Conservation (phyloP, 2,113 vertebrate species). For the Sander vitreus region DNA sequence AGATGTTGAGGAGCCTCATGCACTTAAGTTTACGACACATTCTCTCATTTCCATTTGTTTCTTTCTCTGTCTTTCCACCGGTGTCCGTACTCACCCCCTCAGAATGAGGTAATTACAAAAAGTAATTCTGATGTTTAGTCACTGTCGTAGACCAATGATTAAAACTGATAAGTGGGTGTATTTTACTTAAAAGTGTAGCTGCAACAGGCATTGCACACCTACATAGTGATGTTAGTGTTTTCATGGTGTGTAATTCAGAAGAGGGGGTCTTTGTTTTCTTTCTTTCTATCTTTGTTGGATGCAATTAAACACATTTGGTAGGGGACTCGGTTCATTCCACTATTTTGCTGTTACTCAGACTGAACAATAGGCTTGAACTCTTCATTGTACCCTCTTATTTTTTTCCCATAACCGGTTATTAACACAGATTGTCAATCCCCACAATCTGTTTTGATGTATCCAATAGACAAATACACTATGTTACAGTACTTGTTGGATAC, state of each 20-base stretch:
- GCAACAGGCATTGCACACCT: constrained; percentile 64
- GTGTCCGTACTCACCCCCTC: neutral
- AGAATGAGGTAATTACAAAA: neutral
- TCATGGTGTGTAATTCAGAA: constrained; percentile 29
- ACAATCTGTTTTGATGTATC: neutral
- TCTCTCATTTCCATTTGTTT: constrained; percentile 1
- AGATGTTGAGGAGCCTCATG: neutral
- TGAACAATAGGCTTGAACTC: neutral
- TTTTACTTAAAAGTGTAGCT: constrained; percentile 55
- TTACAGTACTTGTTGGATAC: no score
- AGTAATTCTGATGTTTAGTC: constrained; percentile 36
- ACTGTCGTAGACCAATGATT: constrained; percentile 50
- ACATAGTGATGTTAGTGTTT: constrained; percentile 51
- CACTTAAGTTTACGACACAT: constrained; percentile 8
- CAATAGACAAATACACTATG: neutral
- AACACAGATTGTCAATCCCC: neutral
- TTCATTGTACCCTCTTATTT: neutral
- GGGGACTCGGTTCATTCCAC: neutral
- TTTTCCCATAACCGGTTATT: neutral
- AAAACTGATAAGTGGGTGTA: constrained; percentile 58
- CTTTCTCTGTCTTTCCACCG: neutral
- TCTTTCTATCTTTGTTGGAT: neutral
- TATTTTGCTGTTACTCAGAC: neutral
- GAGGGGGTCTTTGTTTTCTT: constrained; percentile 13
- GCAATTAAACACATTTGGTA: neutral